Base-by-base conservation (phyloP, 1,140 invertebrate species). In the Delia radicum region DNA sequence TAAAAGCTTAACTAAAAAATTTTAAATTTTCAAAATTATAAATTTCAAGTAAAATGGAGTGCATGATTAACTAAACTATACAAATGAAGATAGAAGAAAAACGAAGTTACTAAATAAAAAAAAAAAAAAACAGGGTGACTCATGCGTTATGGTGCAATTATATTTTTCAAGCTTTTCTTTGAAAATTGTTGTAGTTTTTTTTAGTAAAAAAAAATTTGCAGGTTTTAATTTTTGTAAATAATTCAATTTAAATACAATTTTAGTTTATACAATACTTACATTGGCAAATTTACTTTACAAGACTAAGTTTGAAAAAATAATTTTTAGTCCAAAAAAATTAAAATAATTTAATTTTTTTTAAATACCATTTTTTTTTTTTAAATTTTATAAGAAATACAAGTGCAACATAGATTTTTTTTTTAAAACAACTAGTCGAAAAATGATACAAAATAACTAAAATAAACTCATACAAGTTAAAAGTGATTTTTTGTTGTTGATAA, bases 141-240 rank as follows among this genome's bases (percentile, higher is more conserved):
- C 83, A 85, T 85, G 83, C 83, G 81, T 84, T 81, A 82, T 81
- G 84, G 83, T 85, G 83, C 83, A 85, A 85, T 85, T 85, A 84
- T 85, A 85, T 85, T 85, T 85, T 85, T 84, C 83, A 85, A 85
- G 82, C 67, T 73, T 61, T 55, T 76, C 31, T 73, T 42, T 69
- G 65, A 69, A 69, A 33, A 18, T 69, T 33, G 18, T 69, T 69
- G 12, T 67, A n/a, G 63, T 67, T 67, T 5, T 67, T 67, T 27
- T 8, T 31, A 13, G 28, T 69, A 21, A 24, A 21, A n/a, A n/a
- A n/a, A n/a, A n/a, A n/a, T n/a, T n/a, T 10, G 29, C 21, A 24
- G 65, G n/a, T n/a, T n/a, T n/a, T n/a, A n/a, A n/a, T 65, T 65
- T n/a, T 65, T 28, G 26, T 65, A n/a, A n/a, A n/a, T n/a, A n/a